These are phyloP conservation scores for Falco biarmicus DNA, from an alignment of 2,797 vertebrate species.

Conservation along the genomic window DNA sequence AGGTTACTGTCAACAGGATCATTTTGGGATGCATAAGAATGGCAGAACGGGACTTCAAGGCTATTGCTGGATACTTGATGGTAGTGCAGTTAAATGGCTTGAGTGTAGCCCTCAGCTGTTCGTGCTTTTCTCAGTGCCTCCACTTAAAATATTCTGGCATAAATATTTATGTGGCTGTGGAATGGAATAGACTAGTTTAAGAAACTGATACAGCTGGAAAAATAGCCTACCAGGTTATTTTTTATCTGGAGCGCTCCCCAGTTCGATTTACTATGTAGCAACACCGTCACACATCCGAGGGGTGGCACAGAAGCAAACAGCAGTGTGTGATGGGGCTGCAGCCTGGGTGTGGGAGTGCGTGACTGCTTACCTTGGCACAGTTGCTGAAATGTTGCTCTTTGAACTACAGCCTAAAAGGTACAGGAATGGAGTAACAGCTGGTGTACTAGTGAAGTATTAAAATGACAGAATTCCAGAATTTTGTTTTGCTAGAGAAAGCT, in stretches of 20 bases:
- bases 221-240: not conserved
- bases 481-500: not conserved
- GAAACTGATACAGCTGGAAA: not conserved
- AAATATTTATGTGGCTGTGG: not conserved
- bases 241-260: not conserved
- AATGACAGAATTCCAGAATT: not conserved
- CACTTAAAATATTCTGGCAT: not conserved
- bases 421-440: not conserved
- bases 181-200: not conserved
- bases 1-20: not conserved
- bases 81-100: not conserved
- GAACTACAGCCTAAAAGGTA: not conserved
- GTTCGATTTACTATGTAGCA: not conserved
- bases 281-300: too few species aligned
- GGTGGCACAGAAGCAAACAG: not conserved
- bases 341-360: not conserved
- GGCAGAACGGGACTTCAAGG: not conserved
- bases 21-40: not conserved
- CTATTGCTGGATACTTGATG: not conserved
- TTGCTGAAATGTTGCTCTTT: not conserved
- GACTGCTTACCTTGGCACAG: not conserved
- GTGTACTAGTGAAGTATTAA: not conserved
- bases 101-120: not conserved
- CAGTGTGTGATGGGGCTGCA: not conserved
- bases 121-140: rapidly evolving